Evolutionary conservation across 2,888 invertebrate genomes (phyloP), one percentile per base, ranked within the genome.

Genomic region (Celastrina argiolus): DNA sequence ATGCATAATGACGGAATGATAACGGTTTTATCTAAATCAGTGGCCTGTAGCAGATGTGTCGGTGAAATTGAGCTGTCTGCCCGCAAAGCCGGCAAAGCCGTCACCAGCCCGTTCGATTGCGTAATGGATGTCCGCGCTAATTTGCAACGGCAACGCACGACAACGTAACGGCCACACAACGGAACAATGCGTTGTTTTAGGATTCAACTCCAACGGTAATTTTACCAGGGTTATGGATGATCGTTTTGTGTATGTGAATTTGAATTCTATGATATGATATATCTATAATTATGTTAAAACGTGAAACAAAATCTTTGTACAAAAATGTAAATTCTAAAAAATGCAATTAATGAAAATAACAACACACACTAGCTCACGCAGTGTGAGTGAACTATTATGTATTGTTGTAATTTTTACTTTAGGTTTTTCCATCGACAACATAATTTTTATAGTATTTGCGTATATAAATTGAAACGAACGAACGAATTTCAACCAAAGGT

Each of bases 81-180:
- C 71, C 68, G 67, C 68, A 69, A 69, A 71, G 70, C 69, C 68
- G 68, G 74, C 72, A 73, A 69, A 71, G 70, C 72, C 70, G 69
- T 65, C 70, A 69, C 65, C 67, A 69, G 70, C 69, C 70, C 71
- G 72, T 74, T 71, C 75, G 75, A 74, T 76, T 71, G 75, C 71
- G 72, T 81, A 80, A 82, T 78, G 73, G 76, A 80, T 79, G 78
- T 73, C 68, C 69, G 66, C 70, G 74, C 72, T 75, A 71, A 81
- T 80, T 79, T 78, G 76, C 72, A 70, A 68, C 72, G 71, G 4
- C 61, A 64, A 45, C 51, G 42, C 45, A 68, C 72, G 71, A 2
- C 61, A 64, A 45, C 51, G 42, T 34, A 18, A 36, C 34, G 22
- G 18, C n/a, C n/a, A 59, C 59, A 59, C 63, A 42, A 39, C 63